phyloP scores from a whole-genome alignment of 2,888 invertebrate species.

The Agrotis exclamationis region DNA sequence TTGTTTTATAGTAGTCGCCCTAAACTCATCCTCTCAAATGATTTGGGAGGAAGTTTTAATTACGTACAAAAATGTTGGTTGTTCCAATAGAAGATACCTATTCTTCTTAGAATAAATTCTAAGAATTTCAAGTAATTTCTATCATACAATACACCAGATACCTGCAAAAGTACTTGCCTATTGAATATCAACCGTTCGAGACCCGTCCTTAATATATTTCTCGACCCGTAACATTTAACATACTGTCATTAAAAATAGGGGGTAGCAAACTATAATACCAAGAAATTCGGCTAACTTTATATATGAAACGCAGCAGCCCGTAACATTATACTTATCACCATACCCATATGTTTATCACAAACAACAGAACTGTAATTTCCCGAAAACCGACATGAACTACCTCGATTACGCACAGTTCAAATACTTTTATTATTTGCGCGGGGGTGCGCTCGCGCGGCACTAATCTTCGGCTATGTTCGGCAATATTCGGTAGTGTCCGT shows the following conservation, averaged over 20 bases:
- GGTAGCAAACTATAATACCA: slow-evolving; percentile 2
- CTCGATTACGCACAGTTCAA: slow-evolving; percentile 63
- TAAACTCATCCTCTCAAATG: too few species aligned
- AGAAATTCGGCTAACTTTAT: slow-evolving; percentile 14
- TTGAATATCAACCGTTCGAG: neutral
- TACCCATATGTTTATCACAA: slow-evolving; percentile 47
- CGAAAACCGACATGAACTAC: slow-evolving; percentile 46
- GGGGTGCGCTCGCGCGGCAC: slow-evolving; percentile 63
- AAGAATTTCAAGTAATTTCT: neutral
- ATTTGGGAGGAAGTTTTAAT: too few species aligned
- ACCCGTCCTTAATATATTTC: neutral
- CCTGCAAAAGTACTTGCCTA: too few species aligned
- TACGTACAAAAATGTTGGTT: too few species aligned
- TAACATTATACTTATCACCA: slow-evolving; percentile 37
- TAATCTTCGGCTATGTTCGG: slow-evolving; percentile 64
- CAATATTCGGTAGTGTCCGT: slow-evolving; percentile 63
- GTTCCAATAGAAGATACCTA: too few species aligned
- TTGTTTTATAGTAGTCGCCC: too few species aligned
- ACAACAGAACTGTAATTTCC: slow-evolving; percentile 58
- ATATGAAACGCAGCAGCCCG: slow-evolving; percentile 30
- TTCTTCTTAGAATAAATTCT: neutral
- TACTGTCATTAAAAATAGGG: neutral
- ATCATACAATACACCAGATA: neutral
- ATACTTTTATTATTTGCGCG: slow-evolving; percentile 64
- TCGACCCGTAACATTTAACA: neutral